Base-by-base conservation (phyloP, 2,888 invertebrate species). In the Chrysopilus asiliformis region DNA sequence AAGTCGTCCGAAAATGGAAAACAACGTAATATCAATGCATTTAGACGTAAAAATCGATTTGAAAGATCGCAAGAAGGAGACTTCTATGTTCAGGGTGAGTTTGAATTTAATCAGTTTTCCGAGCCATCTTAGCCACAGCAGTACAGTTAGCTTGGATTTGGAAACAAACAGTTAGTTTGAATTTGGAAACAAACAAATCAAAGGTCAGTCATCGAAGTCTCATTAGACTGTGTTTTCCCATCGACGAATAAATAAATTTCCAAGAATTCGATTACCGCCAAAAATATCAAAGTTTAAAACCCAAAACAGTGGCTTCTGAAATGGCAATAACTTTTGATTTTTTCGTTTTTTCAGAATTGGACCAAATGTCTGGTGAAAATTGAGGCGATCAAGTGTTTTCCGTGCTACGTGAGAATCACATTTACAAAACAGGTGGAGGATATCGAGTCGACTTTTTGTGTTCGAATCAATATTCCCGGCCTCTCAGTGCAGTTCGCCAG, bases 351-450 rank as follows among this genome's bases (percentile, higher is more conserved):
- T 14, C 18, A 51, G 50, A 46, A 51, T 1, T 63, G 63, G 63
- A 56, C 53, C 19, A 53, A 50, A 45, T 63, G 60, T 39, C 48
- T 55, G 17, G 63, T 62, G 2, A 64, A 62, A 52, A 58, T 63
- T 26, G 63, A 64, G 38, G 61, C 64, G 8, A 57, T 63, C 20
- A 64, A 63, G 43, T 63, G 62, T 46, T 52, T 63, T 41, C 63
- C 63, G 2, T 62, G 64, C 37, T 62, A 60, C 39, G 40, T 63
- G 34, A 58, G 63, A 7, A 53, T 64, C 13, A 58, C 49, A 17
- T 54, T 63, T 12, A 52, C 50, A 20, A 45, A 45, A 24, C 45
- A 49, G 37, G 40, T 45, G 2, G 41, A 46, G 32, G 44, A 47
- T 29, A 44, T 47, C 19, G 39, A 44, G 6, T 39, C 45, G 12